phyloP scores from a whole-genome alignment of 1,140 invertebrate genomes.

The Gerris buenoi region DNA sequence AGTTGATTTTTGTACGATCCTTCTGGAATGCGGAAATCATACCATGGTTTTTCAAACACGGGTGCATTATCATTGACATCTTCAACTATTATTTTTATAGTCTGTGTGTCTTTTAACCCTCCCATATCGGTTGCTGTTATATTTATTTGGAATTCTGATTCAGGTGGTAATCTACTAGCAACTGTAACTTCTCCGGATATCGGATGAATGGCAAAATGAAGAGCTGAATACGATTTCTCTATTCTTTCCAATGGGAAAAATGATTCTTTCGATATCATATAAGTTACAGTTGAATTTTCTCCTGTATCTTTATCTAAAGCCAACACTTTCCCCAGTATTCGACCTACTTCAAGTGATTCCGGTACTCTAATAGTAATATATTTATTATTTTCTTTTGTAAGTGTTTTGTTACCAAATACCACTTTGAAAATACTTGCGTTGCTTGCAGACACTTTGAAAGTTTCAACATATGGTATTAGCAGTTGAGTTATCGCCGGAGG shows the following conservation, averaged over 20 bases:
- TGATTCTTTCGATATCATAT: conserved; percentile 51
- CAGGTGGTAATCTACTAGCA: conserved; percentile 53
- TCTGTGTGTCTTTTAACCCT: conserved; percentile 48
- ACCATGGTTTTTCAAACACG: conserved; percentile 62
- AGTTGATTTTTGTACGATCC: conserved; percentile 51
- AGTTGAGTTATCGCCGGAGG: conserved; percentile 50
- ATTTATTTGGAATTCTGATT: conserved; percentile 60
- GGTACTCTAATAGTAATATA: conserved; percentile 45
- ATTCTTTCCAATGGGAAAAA: conserved; percentile 36
- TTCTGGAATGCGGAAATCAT: conserved; percentile 67
- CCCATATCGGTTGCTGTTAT: conserved; percentile 60
- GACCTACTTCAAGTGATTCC: conserved; percentile 58
- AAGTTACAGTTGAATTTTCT: conserved; percentile 56
- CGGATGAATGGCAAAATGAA: conserved; percentile 58
- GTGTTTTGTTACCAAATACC: conserved; percentile 18
- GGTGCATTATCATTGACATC: conserved; percentile 80
- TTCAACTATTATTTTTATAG: conserved; percentile 47
- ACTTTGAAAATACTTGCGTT: conserved; percentile 12
- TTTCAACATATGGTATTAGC: conserved; percentile 45
- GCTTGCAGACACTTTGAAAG: conserved; percentile 39
- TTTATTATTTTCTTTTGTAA: conserved; percentile 16
- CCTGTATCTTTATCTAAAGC: conserved; percentile 70
- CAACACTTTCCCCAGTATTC: conserved; percentile 56
- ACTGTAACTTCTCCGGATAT: conserved; percentile 57
- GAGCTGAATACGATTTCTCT: conserved; percentile 27